These are phyloP conservation scores for Fistularia commersonii DNA, from an alignment of 2,797 vertebrate species.

Conservation along the genomic window DNA sequence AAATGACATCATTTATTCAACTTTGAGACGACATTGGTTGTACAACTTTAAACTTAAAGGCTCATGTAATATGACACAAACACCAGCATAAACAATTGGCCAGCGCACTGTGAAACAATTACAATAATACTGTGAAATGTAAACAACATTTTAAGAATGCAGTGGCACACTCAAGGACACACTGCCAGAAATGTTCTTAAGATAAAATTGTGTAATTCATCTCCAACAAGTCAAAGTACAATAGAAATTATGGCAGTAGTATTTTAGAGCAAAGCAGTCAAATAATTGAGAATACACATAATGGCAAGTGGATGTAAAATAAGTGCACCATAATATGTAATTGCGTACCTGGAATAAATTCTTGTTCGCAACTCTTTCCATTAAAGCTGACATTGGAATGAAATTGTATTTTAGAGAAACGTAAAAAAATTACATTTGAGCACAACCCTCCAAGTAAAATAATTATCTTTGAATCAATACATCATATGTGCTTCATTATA, in stretches of 20 bases:
- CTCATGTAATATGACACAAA: too few species aligned
- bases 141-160: constrained; percentile 8
- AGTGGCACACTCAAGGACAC: too few species aligned
- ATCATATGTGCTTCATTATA: too few species aligned
- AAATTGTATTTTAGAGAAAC: neutral
- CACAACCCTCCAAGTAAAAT: neutral
- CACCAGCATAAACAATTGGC: too few species aligned
- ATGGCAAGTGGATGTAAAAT: constrained; percentile 1
- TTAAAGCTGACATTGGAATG: constrained; percentile 20
- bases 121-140: constrained; percentile 2
- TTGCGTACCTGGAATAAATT: constrained; percentile 1
- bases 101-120: too few species aligned
- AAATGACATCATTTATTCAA: constrained; percentile 14
- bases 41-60: too few species aligned
- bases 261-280: neutral
- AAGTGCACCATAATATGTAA: constrained; percentile 3
- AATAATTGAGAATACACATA: neutral
- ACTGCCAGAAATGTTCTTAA: neutral
- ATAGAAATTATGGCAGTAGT: neutral
- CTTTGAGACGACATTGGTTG: too few species aligned
- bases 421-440: constrained; percentile 15
- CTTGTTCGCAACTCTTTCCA: constrained; percentile 7
- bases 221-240: constrained; percentile 1
- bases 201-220: neutral
- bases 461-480: too few species aligned